Conservation (phyloP, 2,797 vertebrate species). For the Pyrrhura leucotis region DNA sequence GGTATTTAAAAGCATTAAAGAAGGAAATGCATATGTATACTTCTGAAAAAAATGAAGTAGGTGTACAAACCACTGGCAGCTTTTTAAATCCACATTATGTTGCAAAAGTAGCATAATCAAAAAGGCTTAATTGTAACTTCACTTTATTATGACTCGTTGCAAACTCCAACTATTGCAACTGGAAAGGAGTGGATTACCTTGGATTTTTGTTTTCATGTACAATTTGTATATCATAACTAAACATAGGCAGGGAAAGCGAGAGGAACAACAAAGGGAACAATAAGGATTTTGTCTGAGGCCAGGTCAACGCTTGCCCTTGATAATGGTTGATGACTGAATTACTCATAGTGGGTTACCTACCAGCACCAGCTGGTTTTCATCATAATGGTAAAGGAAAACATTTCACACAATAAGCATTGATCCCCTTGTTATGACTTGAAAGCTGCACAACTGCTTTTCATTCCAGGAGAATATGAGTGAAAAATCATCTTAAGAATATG, state of each 20-base stretch:
- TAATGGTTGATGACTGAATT: constrained; percentile 30
- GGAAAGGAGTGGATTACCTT: not conserved
- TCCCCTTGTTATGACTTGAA: constrained; percentile 29
- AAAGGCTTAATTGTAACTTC: not conserved
- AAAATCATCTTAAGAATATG: not conserved
- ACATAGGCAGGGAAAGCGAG: not conserved
- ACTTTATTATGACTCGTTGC: not conserved
- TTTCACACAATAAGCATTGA: constrained; percentile 2
- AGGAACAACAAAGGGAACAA: not conserved
- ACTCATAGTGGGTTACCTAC: not conserved
- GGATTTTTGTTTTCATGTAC: not conserved
- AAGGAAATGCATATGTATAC: not conserved
- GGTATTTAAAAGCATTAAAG: not conserved
- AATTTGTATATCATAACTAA: constrained; percentile 20
- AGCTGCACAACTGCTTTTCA: constrained; percentile 26
- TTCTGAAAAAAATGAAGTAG: not conserved
- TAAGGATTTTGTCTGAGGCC: constrained; percentile 36
- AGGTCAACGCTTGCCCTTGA: constrained; percentile 21
- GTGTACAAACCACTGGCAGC: not conserved
- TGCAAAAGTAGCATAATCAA: not conserved
- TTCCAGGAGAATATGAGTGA: not conserved
- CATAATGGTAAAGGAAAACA: constrained; percentile 14
- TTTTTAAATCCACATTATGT: not conserved
- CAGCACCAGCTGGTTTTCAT: constrained; percentile 30
- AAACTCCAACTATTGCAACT: not conserved